A percentile compares a stretch with the other conserved stretches of the same genome.
These are phyloP conservation scores for Tetranychus truncatus DNA, from an alignment of 2,888 invertebrate genomes.

Conservation along the genomic window DNA sequence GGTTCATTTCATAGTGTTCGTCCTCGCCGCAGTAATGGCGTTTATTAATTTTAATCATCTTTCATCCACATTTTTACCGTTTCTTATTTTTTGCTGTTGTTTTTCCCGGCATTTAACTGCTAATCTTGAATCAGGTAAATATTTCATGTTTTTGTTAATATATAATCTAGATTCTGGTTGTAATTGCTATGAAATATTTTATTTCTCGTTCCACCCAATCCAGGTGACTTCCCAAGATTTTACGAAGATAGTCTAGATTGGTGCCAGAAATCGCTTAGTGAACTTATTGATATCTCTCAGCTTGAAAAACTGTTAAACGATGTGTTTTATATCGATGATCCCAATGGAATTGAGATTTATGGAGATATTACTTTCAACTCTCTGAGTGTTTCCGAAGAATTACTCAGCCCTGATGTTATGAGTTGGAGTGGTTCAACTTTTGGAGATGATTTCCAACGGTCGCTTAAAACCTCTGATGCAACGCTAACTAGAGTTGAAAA, in stretches of 20 bases:
- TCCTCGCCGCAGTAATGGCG: too few species aligned
- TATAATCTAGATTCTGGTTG: too few species aligned
- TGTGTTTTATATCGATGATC: background rate
- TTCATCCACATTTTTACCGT: too few species aligned
- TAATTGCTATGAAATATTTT: too few species aligned
- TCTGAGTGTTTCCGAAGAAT: background rate
- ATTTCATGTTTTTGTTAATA: too few species aligned
- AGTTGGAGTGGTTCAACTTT: background rate
- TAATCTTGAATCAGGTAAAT: too few species aligned
- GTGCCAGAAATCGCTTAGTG: background rate
- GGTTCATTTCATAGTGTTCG: too few species aligned
- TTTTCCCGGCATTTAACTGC: too few species aligned
- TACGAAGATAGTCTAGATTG: background rate
- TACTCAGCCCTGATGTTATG: background rate
- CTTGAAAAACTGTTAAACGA: background rate
- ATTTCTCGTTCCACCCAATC: too few species aligned
- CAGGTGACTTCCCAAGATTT: background rate
- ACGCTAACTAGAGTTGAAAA: background rate
- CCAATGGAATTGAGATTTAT: background rate
- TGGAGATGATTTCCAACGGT: background rate
- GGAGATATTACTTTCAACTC: background rate
- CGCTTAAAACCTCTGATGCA: background rate
- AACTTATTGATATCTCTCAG: background rate
- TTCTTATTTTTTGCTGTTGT: too few species aligned
- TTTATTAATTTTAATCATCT: too few species aligned